Evolutionary conservation across 2,797 vertebrate species (phyloP).

Genomic region (Falco naumanni): DNA sequence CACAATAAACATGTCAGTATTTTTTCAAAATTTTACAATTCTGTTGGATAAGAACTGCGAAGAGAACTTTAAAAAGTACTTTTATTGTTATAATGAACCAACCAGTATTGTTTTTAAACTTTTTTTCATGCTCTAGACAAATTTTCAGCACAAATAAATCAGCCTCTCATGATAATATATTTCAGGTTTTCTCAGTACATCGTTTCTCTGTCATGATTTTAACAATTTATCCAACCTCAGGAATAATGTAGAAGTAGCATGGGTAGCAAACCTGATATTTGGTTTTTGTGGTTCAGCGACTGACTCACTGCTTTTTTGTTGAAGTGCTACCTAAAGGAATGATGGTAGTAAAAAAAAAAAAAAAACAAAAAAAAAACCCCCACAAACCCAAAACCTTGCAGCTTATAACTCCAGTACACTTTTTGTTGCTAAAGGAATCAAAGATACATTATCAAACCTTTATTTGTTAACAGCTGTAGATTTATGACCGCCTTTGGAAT

Average conservation of each 20-base stretch:
- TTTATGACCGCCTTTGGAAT: not conserved
- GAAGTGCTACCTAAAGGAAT: not conserved
- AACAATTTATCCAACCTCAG: not conserved
- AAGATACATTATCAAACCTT: not conserved
- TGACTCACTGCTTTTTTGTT: not conserved
- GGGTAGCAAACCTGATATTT: not conserved
- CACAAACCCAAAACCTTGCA: not conserved
- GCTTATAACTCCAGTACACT: not conserved
- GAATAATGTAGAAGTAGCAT: not conserved
- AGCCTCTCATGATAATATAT: not conserved
- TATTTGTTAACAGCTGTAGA: not conserved
- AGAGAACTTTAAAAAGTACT: not conserved
- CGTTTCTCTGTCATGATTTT: not conserved
- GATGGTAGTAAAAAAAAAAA: not conserved
- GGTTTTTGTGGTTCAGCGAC: not conserved
- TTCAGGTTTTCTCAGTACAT: not conserved
- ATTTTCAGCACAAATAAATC: constrained; percentile 21
- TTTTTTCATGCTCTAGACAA: not conserved
- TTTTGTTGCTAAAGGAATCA: not conserved
- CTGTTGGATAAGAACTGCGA: not conserved
- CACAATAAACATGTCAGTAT: not conserved
- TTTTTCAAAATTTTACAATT: constrained; percentile 3
- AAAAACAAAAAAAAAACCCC: not conserved
- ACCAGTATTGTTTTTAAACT: not conserved
- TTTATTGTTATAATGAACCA: not conserved